Conservation (phyloP, 2,888 invertebrate genomes). For the Drosophila maculinotata region DNA sequence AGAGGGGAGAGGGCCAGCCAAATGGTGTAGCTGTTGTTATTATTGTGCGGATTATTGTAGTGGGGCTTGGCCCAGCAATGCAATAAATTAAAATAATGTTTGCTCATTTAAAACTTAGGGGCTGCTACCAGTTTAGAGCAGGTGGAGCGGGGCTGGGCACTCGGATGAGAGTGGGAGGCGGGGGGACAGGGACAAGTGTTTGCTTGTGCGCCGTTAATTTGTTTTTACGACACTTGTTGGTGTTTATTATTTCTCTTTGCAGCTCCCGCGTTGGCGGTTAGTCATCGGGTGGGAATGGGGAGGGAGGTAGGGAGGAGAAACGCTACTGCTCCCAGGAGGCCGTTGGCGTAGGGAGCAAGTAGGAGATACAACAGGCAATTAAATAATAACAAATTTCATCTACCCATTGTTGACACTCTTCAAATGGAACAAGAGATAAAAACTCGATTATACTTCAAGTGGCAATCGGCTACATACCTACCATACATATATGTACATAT, state of each 20-base stretch:
- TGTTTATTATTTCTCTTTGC: constrained; percentile 70
- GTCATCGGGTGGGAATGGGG: constrained; percentile 25
- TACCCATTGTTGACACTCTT: constrained; percentile 49
- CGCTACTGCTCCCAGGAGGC: constrained; percentile 51
- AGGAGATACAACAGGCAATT: constrained; percentile 51
- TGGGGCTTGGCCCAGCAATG: constrained; percentile 43
- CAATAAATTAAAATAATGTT: constrained; percentile 72
- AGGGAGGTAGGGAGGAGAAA: not conserved
- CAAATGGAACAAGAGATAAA: constrained; percentile 33
- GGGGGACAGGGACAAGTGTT: constrained; percentile 58
- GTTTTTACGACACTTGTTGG: constrained; percentile 72
- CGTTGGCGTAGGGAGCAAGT: constrained; percentile 24
- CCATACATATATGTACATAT: not conserved
- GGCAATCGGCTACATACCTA: not conserved
- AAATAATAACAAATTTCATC: constrained; percentile 63
- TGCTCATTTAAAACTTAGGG: constrained; percentile 69
- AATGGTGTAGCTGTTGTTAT: constrained; percentile 41
- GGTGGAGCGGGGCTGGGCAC: not conserved
- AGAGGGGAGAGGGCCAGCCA: constrained; percentile 14
- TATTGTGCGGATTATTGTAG: constrained; percentile 49
- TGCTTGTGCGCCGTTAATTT: constrained; percentile 71
- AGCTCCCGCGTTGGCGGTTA: constrained; percentile 66
- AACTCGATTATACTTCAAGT: constrained; percentile 34
- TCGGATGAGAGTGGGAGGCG: not conserved
- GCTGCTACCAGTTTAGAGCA: constrained; percentile 19